Evolutionary conservation across 1,140 invertebrate genomes (phyloP), one percentile per base, ranked within the genome.

Genomic region (Lasioglossum albipes): DNA sequence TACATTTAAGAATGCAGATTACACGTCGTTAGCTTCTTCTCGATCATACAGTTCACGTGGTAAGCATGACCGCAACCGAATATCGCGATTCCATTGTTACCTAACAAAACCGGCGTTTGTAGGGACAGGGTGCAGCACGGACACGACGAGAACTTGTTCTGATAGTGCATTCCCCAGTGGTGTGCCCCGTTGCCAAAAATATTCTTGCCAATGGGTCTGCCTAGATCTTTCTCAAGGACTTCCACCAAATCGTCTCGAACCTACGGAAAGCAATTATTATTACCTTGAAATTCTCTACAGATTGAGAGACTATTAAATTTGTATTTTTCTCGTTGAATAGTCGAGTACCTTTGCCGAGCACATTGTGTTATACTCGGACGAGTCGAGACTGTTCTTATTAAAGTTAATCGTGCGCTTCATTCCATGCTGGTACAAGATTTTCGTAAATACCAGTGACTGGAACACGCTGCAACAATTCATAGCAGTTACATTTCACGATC

Each of bases 41-140:
- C 89, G 82, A 93, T 90, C 86, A 93, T 90, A 89, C 92, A 93
- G 83, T 92, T 93, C 0, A 93, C 92, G 54, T 94, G 93, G 64
- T 93, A 94, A 22, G 90, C 90, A 74, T 94, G 93, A 57, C 93
- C 93, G 80, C 93, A 94, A 20, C 90, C 85, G 75, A 94, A 94
- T 52, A 93, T 87, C 67, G 90, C 91, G 20, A 94, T 89, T 22
- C 93, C 93, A 77, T 90, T 93, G 52, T 92, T 90, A 57, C 90
- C 91, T 64, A 94, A 77, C 13, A 94, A 83, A 77, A 93, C 89
- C 70, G 91, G 91, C 2, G 93, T 93, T 76, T 91, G 89, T 52
- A 94, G 77, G 16, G 90, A 90, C 41, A 93, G 84, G 7, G 92
- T 92, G 45, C 93, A 94, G 67, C 91, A 92, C 0, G 93, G 90